Evolutionary conservation across 2,888 invertebrate species (phyloP), one percentile per base, ranked within the genome.

Genomic region (Zygogramma bicolorata): DNA sequence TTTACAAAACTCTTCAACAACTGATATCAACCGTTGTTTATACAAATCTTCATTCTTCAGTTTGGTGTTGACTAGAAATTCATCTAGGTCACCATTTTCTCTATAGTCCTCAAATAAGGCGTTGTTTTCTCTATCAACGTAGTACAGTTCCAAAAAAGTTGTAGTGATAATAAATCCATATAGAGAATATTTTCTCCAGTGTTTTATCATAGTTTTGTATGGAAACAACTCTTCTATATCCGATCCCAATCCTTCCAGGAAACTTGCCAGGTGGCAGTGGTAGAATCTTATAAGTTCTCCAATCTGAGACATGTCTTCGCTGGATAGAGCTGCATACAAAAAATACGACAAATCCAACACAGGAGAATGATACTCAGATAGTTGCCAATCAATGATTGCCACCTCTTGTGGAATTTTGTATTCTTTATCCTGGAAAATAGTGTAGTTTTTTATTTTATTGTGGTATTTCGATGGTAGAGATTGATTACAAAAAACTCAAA

Each of bases 361-460:
- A 3, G 71, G 71, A 10, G 67, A 68, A 27, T 71, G 71, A 8
- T 58, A 22, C 0, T 31, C 18, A 20, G 59, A 42, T 0, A 65
- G 18, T 68, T 71, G 71, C 71, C 71, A 71, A 58, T 71, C 67
- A 22, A 71, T 40, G n/a, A 71, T 67, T 4, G 38, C 71, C 25
- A 63, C 63, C 2, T 58, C 20, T 1, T 13, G 46, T 46, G 71
- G 71, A 10, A 8, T 49, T n/a, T 34, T 31, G 10, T 31, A 22
- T 22, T 63, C 25, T 1, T 34, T 38, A 8, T 65, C 63, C 71
- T 68, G 20, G 38, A 71, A 68, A 22, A 53, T n/a, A 27, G 25
- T 10, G 18, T 3, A 46, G n/a, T n/a, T n/a, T n/a, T n/a, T n/a
- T n/a, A n/a, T n/a, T n/a, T n/a, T n/a, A n/a, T n/a, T n/a, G n/a